Evolutionary conservation across 2,888 invertebrate species (phyloP), one percentile per base, ranked within the genome.

Genomic region (Tachina fera): DNA sequence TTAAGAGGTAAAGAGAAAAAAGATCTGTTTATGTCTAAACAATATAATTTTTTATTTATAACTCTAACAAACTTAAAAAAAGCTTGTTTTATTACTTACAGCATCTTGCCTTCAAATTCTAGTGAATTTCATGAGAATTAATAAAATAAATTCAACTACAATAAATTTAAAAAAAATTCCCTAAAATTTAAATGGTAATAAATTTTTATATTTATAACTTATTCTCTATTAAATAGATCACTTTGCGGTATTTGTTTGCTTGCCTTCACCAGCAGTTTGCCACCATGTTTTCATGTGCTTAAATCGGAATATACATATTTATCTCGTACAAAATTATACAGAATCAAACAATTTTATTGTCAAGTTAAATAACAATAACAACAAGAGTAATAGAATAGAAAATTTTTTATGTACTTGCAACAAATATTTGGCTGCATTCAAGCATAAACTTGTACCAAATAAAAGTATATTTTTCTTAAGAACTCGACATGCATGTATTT

Each of bases 391-490:
- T 19, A 67, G 11, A 49, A 31, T 19, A 67, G 11, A 49, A 13
- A 1, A 22, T 22, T 22, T 22, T 22, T 3, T 22, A 22, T 49
- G 4, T 41, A 31, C 13, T 43, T 77, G 68, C 51, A 75, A 68
- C 60, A 70, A 68, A 60, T 78, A 53, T 11, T 63, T 79, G 53
- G 19, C 41, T 63, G 79, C 63, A 65, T 79, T 79, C 47, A 72
- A 41, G 39, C 79, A 79, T 41, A 65, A 79, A 72, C 47, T 71
- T 70, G 78, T 63, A 63, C 16, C 45, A 79, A 79, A 79, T 71
- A 49, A 65, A 56, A 60, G 19, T 68, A 16, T n/a, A 58, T 47
- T 45, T 75, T 53, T 45, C n/a, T 74, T 75, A 31, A 9, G 31
- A 31, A 43, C 75, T 43, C 31, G 31, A 31, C 31, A 31, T 31